These are phyloP conservation scores for Bovichtus diacanthus DNA, from an alignment of 2,797 vertebrate species.

Conservation along the genomic window DNA sequence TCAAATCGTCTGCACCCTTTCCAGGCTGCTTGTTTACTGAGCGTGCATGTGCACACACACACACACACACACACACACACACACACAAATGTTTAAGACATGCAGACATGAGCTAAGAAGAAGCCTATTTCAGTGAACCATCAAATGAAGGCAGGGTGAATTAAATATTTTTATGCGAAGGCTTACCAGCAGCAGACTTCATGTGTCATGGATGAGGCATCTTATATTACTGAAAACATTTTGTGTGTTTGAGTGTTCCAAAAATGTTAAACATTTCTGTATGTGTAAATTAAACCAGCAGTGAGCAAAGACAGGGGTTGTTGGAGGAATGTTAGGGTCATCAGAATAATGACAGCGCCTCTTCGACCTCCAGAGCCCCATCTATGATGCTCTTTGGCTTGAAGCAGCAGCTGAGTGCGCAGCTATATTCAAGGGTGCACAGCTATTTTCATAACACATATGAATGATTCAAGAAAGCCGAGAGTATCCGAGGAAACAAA, in stretches of 20 bases:
- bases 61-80: conserved; percentile 5
- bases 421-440: conserved; percentile 25
- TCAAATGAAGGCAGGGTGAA: conserved; percentile 59
- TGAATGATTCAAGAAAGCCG: conserved; percentile 74
- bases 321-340: conserved; percentile 55
- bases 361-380: conserved; percentile 46
- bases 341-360: conserved; percentile 55
- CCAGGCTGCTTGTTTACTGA: conserved; percentile 30
- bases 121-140: conserved; percentile 59
- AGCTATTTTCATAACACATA: conserved; percentile 66
- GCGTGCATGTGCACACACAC: conserved; percentile 25
- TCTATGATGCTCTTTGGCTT: conserved; percentile 38
- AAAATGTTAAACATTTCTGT: conserved; percentile 16
- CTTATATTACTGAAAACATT: conserved; percentile 12
- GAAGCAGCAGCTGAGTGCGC: conserved; percentile 36
- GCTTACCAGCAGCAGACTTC: conserved; percentile 35
- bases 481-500: conserved; percentile 41
- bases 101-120: conserved; percentile 27
- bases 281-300: conserved; percentile 29
- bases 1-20: conserved; percentile 58
- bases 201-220: conserved; percentile 33
- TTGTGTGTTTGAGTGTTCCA: neutral
- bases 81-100: conserved; percentile 14
- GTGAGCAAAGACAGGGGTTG: conserved; percentile 14
- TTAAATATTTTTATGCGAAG: conserved; percentile 32